Conservation (phyloP, 2,888 invertebrate species). For the Embidobia sp. region DNA sequence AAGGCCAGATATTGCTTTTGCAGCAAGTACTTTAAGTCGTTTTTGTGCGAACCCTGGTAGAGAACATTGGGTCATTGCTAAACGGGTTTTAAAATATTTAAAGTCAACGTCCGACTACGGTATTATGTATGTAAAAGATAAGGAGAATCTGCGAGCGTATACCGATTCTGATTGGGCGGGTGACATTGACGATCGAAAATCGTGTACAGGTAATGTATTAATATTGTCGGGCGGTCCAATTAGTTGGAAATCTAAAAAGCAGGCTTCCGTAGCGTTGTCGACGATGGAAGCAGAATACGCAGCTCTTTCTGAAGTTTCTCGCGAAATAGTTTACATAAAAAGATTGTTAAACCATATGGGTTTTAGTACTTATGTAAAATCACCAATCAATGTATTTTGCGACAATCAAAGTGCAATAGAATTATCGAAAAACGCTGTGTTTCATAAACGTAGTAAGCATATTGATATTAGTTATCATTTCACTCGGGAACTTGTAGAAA, state of each 20-base stretch:
- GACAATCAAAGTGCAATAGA: not conserved
- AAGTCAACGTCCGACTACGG: constrained; percentile 49
- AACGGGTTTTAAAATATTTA: constrained; percentile 28
- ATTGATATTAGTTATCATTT: constrained; percentile 27
- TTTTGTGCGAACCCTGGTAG: constrained; percentile 16
- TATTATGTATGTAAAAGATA: constrained; percentile 49
- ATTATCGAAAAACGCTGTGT: constrained; percentile 12
- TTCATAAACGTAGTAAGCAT: constrained; percentile 32
- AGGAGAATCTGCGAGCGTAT: constrained; percentile 40
- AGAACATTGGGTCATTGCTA: constrained; percentile 10
- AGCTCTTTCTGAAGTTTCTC: constrained; percentile 38
- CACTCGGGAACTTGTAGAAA: constrained; percentile 18
- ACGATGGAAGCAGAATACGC: constrained; percentile 51
- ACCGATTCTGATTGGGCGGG: constrained; percentile 65
- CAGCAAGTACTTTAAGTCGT: constrained; percentile 12
- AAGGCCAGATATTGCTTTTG: constrained; percentile 9
- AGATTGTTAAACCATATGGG: constrained; percentile 38
- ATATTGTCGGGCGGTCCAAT: constrained; percentile 40
- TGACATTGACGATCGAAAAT: constrained; percentile 50
- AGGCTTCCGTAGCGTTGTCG: constrained; percentile 24
- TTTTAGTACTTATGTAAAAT: constrained; percentile 19
- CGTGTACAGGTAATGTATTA: constrained; percentile 33
- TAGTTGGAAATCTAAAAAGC: constrained; percentile 51
- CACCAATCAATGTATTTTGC: constrained; percentile 38
- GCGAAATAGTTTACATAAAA: constrained; percentile 30